A percentile compares a stretch with the other conserved stretches of the same genome.
phyloP scores from a whole-genome alignment of 1,140 invertebrate genomes.

The Brachionus plicatilis region DNA sequence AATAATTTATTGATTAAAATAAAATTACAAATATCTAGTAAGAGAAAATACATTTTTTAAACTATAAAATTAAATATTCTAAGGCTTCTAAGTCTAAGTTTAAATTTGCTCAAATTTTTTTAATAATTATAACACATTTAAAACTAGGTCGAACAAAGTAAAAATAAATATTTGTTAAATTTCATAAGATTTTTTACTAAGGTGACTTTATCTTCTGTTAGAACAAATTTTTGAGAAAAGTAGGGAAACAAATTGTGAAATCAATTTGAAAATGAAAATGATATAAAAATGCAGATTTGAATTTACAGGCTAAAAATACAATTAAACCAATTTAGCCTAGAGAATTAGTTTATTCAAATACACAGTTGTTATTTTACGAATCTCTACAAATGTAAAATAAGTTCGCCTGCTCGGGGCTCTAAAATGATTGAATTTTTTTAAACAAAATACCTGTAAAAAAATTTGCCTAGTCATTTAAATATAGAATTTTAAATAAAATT shows the following conservation, averaged over 20 bases:
- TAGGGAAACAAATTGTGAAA: neutral
- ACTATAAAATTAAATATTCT: neutral
- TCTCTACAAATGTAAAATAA: neutral
- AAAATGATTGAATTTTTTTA: neutral
- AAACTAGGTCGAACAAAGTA: neutral
- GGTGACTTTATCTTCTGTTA: neutral
- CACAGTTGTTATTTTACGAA: neutral
- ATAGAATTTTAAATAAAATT: neutral
- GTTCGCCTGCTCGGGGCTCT: neutral
- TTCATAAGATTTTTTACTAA: neutral
- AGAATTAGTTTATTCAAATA: slow-evolving; percentile 15
- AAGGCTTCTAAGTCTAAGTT: neutral
- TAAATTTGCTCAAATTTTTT: neutral
- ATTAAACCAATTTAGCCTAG: neutral
- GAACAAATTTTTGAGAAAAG: neutral
- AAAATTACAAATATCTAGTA: too few species aligned
- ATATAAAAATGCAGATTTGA: neutral
- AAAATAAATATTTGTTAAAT: neutral
- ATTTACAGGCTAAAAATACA: neutral
- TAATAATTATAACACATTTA: neutral
- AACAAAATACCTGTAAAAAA: neutral
- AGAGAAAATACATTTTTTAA: neutral
- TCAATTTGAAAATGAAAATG: too few species aligned
- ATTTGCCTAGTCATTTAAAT: neutral
- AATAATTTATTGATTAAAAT: too few species aligned